Evolutionary conservation across 2,888 invertebrate genomes (phyloP).

Genomic region (Cataglyphis cursor): DNA sequence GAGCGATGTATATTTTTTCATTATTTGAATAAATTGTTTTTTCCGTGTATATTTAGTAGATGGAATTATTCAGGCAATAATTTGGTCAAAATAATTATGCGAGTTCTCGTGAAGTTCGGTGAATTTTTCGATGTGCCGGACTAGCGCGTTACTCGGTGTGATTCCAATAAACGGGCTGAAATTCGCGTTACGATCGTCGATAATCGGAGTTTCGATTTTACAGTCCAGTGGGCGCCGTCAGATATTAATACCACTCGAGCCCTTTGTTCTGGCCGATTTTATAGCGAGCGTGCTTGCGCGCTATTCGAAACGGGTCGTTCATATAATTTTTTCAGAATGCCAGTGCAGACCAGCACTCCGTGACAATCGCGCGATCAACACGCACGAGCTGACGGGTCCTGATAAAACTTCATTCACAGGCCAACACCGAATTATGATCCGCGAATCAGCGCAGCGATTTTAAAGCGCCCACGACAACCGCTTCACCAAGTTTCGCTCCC

Average conservation of each 20-base stretch:
- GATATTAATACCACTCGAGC: slow-evolving; percentile 69
- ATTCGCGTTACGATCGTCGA: slow-evolving; percentile 62
- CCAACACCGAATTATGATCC: slow-evolving; percentile 37
- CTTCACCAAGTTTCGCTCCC: slow-evolving; percentile 12
- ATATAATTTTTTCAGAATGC: slow-evolving; percentile 51
- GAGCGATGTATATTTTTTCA: neutral
- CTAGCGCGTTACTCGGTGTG: slow-evolving; percentile 32
- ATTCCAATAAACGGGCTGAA: slow-evolving; percentile 61
- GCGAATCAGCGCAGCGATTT: slow-evolving; percentile 46
- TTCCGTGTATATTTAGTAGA: neutral
- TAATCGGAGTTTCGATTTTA: slow-evolving; percentile 72
- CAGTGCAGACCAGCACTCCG: slow-evolving; percentile 24
- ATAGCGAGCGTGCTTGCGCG: slow-evolving; percentile 49
- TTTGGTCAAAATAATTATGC: slow-evolving; percentile 42
- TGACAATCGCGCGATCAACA: slow-evolving; percentile 58
- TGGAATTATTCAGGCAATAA: slow-evolving; percentile 27
- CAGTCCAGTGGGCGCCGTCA: slow-evolving; percentile 57
- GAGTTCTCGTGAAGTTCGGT: slow-evolving; percentile 2
- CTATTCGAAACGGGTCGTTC: slow-evolving; percentile 54
- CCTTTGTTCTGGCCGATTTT: slow-evolving; percentile 64
- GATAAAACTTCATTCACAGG: slow-evolving; percentile 50
- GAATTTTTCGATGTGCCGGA: slow-evolving; percentile 32
- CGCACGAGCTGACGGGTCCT: slow-evolving; percentile 47
- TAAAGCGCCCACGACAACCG: slow-evolving; percentile 29
- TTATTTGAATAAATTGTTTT: neutral